Evolutionary conservation across 2,888 invertebrate species (phyloP).

Genomic region (Phengaris alcon): DNA sequence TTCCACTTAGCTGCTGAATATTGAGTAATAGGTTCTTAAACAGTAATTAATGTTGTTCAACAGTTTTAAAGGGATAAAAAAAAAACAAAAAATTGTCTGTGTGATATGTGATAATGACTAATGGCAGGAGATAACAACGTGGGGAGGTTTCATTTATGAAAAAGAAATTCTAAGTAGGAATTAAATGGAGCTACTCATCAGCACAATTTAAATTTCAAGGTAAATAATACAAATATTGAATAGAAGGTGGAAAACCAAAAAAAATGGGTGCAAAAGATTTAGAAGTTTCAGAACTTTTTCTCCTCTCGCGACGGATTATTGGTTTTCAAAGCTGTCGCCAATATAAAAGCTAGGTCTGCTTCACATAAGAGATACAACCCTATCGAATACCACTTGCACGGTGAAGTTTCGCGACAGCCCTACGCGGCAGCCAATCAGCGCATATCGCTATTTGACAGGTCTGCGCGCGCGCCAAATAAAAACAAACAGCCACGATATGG

Average conservation of each 20-base stretch:
- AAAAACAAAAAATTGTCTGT: neutral
- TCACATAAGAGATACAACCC: neutral
- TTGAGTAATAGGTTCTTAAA: no score
- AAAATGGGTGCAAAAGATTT: no score
- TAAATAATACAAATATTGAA: neutral
- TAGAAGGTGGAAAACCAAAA: no score
- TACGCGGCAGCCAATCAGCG: slow-evolving; percentile 55
- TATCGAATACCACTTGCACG: neutral
- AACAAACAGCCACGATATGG: slow-evolving; percentile 50
- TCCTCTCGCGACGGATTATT: no score
- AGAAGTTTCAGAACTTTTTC: no score
- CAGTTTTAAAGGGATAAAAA: neutral
- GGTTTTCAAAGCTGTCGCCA: no score
- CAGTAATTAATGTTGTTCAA: no score
- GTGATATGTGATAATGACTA: neutral
- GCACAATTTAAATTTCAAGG: neutral
- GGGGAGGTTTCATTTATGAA: neutral
- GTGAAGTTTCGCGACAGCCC: slow-evolving; percentile 48
- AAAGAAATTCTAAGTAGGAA: neutral
- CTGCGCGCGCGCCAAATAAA: slow-evolving; percentile 52
- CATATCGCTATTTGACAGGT: slow-evolving; percentile 31
- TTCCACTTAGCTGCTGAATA: no score
- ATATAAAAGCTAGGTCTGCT: neutral
- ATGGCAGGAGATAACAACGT: neutral
- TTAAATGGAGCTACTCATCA: neutral